A percentile compares a stretch with the other conserved stretches of the same genome.
Conservation (phyloP, 2,888 invertebrate genomes). For the Agonopterix heracliana region DNA sequence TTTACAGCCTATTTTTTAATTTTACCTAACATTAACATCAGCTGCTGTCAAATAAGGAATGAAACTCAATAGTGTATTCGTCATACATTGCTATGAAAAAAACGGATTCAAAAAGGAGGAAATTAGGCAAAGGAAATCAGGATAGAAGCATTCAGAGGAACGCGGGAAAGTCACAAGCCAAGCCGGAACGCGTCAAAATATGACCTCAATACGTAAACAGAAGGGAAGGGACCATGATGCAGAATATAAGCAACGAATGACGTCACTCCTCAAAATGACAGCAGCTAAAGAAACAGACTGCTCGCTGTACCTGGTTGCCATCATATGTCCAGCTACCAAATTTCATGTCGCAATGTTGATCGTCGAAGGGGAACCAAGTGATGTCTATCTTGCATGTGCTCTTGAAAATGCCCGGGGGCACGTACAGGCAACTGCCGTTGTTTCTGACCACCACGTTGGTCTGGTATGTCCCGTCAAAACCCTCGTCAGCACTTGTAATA, state of each 20-base stretch:
- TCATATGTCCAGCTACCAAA: constrained; percentile 99
- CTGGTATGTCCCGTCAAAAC: constrained; percentile 99
- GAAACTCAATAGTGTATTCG: neutral
- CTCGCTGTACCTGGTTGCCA: constrained; percentile 89
- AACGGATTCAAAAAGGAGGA: too few species aligned
- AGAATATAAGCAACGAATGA: too few species aligned
- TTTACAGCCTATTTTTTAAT: neutral
- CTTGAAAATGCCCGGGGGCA: constrained; percentile 99
- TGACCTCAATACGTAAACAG: too few species aligned
- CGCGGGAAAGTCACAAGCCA: too few species aligned
- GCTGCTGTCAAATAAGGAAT: constrained; percentile 1
- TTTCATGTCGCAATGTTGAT: constrained; percentile 99
- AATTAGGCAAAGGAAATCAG: too few species aligned
- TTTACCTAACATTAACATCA: neutral
- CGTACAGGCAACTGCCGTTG: constrained; percentile 99
- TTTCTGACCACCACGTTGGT: constrained; percentile 99
- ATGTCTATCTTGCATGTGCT: constrained; percentile 99
- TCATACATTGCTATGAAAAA: too few species aligned
- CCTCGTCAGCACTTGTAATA: constrained; percentile 96
- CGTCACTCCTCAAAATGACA: constrained; percentile 1
- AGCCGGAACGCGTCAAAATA: too few species aligned
- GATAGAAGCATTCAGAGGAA: too few species aligned
- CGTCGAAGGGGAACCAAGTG: constrained; percentile 99
- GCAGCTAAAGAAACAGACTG: constrained; percentile 12
- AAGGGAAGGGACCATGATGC: too few species aligned